A percentile compares a stretch with the other conserved stretches of the same genome.
These are phyloP conservation scores for Coendou prehensilis DNA, from an alignment of 2,797 vertebrate genomes.

Conservation along the genomic window DNA sequence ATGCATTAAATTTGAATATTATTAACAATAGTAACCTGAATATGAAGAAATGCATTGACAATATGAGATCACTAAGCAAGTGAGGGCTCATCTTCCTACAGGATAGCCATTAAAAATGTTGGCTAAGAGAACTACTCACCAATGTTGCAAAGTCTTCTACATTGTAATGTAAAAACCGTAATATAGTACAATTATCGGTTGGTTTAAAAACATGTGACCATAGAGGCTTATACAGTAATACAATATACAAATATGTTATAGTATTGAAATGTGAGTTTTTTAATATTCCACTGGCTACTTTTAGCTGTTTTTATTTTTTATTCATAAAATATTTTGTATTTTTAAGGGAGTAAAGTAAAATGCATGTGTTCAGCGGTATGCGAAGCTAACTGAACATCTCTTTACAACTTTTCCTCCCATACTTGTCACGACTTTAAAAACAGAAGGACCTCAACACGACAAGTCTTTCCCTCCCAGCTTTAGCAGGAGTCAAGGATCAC, in stretches of 20 bases:
- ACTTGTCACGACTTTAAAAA: background rate
- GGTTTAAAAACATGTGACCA: background rate
- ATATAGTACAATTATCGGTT: background rate
- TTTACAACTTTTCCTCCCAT: background rate
- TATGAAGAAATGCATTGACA: background rate
- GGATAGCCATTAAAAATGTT: background rate
- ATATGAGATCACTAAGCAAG: background rate
- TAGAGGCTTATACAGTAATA: background rate
- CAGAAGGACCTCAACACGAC: background rate
- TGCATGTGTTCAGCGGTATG: background rate
- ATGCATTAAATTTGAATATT: background rate
- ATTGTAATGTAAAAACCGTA: background rate
- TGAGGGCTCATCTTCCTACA: background rate
- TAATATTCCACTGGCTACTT: background rate
- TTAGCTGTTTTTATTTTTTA: background rate
- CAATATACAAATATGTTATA: background rate
- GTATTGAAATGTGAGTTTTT: background rate
- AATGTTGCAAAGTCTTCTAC: background rate
- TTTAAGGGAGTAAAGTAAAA: background rate
- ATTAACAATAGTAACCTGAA: background rate
- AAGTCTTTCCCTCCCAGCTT: background rate
- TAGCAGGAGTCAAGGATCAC: background rate
- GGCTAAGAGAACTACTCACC: background rate
- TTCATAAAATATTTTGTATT: background rate
- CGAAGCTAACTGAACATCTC: background rate